Evolutionary conservation across 2,888 invertebrate genomes (phyloP).

Genomic region (Bellardia bayeri): DNA sequence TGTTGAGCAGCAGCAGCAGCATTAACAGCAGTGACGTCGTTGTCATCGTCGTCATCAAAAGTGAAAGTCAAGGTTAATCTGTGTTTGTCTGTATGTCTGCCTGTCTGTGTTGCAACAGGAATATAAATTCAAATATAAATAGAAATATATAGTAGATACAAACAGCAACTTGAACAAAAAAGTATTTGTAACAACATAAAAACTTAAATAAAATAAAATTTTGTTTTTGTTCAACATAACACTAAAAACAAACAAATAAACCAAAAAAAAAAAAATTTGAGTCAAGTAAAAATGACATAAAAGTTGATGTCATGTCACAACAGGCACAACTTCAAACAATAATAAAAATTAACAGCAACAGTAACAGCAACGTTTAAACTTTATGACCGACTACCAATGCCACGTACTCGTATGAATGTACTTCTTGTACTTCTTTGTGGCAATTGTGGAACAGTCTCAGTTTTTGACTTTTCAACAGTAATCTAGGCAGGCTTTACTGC

Average conservation of each 20-base stretch:
- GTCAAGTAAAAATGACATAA: conserved; percentile 76
- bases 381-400: conserved; percentile 47
- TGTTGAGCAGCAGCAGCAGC: conserved; percentile 26
- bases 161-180: conserved; percentile 52
- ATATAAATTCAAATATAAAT: conserved; percentile 68
- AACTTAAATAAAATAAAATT: conserved; percentile 35
- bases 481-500: conserved; percentile 36
- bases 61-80: conserved; percentile 84
- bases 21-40: conserved; percentile 45
- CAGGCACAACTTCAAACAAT: conserved; percentile 71
- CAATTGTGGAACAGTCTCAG: conserved; percentile 15
- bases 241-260: conserved; percentile 19
- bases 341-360: conserved; percentile 39
- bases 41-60: conserved; percentile 76
- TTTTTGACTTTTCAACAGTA: conserved; percentile 17
- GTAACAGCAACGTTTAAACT: conserved; percentile 41
- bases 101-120: conserved; percentile 62
- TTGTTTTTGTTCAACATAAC: background rate
- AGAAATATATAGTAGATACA: conserved; percentile 1
- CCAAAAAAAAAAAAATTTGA: conserved; percentile 73
- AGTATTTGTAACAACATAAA: conserved; percentile 59
- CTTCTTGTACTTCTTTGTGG: background rate
- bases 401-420: background rate
- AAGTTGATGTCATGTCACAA: conserved; percentile 76
- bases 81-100: conserved; percentile 78